Evolutionary conservation across 2,888 invertebrate species (phyloP), one percentile per base, ranked within the genome.

Genomic region (Theodoxus fluviatilis): DNA sequence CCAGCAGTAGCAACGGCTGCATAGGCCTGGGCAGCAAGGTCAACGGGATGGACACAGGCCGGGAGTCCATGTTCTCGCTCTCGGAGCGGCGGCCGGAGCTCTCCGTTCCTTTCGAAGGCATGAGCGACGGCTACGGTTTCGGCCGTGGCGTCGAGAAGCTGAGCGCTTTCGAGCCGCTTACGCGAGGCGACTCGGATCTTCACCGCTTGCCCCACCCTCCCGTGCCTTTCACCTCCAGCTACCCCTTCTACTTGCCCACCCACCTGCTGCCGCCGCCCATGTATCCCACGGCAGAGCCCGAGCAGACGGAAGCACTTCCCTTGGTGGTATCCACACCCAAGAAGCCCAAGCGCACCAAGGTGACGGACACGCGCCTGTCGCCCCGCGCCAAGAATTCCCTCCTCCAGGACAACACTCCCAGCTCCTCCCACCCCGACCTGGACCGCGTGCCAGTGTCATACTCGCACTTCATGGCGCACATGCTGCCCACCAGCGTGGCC

Each of bases 291-390:
- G n/a, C n/a, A n/a, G 82, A 83, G 65, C 85, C 84, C 0, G 86
- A 86, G 67, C 86, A 86, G 75, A 85, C 85, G 15, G 96, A 96
- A 87, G 96, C 97, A 3, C 91, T 98, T 71, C 95, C 96, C 86
- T 90, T 97, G 81, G 96, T 98, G 72, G 95, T 97, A 79, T 94
- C 94, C 63, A 82, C 83, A 3, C 96, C 96, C 1, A 96, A 95
- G 89, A 97, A 96, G 90, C 97, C 96, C 89, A 97, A 96, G 89
- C 91, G 98, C 70, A 96, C 97, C 86, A 98, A 98, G 93, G 89
- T 96, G 83, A 97, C 97, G 9, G 87, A 87, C 78, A 87, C 87
- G 1, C 77, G 87, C 37, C 80, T 87, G 63, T 85, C 86, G 18
- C 86, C 86, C 3, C 78, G 86, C 25, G 84, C 61, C 9, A 69